phyloP scores from a whole-genome alignment of 2,113 vertebrate species.

The Sorex fumeus region DNA sequence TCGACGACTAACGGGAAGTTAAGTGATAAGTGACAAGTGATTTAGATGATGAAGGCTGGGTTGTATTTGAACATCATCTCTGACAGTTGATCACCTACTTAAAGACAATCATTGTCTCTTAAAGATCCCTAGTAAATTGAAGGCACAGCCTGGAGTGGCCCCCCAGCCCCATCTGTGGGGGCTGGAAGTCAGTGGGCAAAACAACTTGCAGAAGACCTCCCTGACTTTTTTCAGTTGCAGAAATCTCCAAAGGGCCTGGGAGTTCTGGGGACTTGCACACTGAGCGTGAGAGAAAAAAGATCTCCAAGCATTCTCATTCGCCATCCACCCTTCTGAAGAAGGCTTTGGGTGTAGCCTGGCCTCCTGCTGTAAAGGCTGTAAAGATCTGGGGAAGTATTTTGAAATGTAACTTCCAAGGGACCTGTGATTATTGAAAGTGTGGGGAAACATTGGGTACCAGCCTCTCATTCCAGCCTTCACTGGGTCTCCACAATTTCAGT shows the following conservation, averaged over 20 bases:
- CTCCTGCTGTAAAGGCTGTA: background rate
- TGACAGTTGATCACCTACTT: slow-evolving; percentile 59
- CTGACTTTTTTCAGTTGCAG: slow-evolving; percentile 27
- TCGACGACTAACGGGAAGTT: too few relatives aligned
- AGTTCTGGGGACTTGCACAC: background rate
- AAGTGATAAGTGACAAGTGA: too few relatives aligned
- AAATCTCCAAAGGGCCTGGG: background rate
- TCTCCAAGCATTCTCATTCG: background rate
- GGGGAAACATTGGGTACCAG: background rate
- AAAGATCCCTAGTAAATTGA: background rate
- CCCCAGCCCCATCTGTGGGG: background rate
- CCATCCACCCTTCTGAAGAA: background rate
- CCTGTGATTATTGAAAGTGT: background rate
- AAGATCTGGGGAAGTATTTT: background rate
- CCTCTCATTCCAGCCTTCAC: background rate
- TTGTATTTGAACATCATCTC: slow-evolving; percentile 58
- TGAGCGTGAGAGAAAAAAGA: background rate
- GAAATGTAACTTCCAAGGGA: background rate
- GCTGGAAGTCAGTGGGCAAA: background rate
- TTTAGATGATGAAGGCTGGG: background rate
- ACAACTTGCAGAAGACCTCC: background rate
- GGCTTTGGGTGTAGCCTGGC: background rate
- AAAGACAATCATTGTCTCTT: slow-evolving; percentile 45
- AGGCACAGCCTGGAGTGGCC: background rate
- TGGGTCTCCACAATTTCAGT: background rate